Evolutionary conservation across 2,113 vertebrate species (phyloP).

Genomic region (Thymallus thymallus): DNA sequence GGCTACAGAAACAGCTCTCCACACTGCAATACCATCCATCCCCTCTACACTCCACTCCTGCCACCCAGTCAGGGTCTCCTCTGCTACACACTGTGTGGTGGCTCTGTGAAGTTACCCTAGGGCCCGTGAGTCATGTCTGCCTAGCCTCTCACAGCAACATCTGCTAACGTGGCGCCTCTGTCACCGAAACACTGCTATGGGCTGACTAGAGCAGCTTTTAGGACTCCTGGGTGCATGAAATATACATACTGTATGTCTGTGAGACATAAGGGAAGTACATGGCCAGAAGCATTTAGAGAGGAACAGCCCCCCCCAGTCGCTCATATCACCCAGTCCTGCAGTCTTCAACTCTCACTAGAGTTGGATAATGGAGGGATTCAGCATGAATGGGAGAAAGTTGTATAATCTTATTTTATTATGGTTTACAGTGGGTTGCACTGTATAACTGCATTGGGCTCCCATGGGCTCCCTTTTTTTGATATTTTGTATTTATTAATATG

Average conservation of each 20-base stretch:
- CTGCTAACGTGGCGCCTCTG: background rate
- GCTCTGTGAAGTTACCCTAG: background rate
- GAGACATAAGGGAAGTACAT: background rate
- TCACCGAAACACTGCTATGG: background rate
- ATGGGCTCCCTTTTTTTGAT: no score
- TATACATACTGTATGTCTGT: conserved; percentile 1
- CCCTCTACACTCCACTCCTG: background rate
- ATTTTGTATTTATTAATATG: background rate
- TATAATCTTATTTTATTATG: no score
- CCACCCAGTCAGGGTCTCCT: background rate
- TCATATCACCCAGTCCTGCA: no score
- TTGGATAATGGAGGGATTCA: no score
- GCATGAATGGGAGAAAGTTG: no score
- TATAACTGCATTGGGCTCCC: no score
- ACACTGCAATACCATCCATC: background rate
- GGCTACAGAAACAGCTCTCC: background rate
- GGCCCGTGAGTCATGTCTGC: background rate
- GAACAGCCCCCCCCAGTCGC: no score
- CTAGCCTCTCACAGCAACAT: background rate
- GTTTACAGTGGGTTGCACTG: no score
- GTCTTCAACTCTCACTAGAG: no score
- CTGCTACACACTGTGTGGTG: background rate
- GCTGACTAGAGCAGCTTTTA: background rate
- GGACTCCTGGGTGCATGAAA: background rate
- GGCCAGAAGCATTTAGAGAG: no score